Conservation (phyloP, 2,888 invertebrate genomes). For the Eupithecia vulgata region DNA sequence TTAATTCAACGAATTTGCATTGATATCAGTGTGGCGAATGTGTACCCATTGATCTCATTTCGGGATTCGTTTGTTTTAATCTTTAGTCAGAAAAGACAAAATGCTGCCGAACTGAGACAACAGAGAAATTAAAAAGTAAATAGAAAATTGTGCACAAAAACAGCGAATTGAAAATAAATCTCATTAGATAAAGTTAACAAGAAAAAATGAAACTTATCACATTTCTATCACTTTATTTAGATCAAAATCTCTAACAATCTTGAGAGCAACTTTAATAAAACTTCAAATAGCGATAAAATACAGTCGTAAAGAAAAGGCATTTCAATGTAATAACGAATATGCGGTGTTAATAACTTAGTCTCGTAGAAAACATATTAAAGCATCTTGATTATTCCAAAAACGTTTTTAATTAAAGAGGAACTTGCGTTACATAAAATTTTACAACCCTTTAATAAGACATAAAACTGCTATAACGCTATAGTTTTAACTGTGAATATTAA, state of each 20-base stretch:
- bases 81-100: neutral
- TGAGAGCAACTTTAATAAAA: conserved; percentile 16
- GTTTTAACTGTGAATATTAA: conserved; percentile 78
- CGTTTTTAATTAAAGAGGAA: conserved; percentile 81
- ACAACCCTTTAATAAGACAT: conserved; percentile 83
- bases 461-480: conserved; percentile 73
- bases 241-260: conserved; percentile 16
- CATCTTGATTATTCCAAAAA: conserved; percentile 78
- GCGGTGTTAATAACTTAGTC: conserved; percentile 53
- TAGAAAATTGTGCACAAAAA: neutral
- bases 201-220: neutral
- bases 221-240: conserved; percentile 24
- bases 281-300: conserved; percentile 31
- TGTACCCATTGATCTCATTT: neutral
- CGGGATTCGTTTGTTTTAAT: neutral
- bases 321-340: conserved; percentile 36
- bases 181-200: neutral
- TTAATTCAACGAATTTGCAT: neutral
- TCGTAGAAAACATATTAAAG: conserved; percentile 66
- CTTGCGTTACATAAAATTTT: conserved; percentile 78
- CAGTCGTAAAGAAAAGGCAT: conserved; percentile 31
- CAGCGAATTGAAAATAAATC: neutral
- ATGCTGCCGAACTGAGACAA: neutral
- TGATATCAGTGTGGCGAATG: neutral
- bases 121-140: neutral